Evolutionary conservation across 2,113 vertebrate species (phyloP).

Genomic region (Menura novaehollandiae): DNA sequence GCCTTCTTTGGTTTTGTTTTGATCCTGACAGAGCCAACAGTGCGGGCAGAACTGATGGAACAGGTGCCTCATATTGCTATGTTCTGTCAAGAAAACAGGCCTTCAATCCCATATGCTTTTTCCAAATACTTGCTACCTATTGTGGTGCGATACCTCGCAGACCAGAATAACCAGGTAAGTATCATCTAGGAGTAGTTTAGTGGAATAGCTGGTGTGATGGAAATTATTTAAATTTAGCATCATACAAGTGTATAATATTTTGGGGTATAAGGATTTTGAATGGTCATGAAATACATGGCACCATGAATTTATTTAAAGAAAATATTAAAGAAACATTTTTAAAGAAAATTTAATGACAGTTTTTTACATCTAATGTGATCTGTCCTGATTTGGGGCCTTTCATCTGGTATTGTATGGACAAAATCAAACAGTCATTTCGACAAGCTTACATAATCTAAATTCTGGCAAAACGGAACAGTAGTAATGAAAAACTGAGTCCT

Average conservation of each 20-base stretch:
- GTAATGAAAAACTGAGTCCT: neutral
- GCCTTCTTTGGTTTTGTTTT: neutral
- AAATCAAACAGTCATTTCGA: neutral
- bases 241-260: neutral
- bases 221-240: neutral
- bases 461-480: neutral
- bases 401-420: neutral
- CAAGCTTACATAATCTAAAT: neutral
- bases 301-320: neutral
- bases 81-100: slow-evolving; percentile 89
- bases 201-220: neutral
- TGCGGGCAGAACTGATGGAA: slow-evolving; percentile 89
- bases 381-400: neutral
- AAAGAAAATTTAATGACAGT: neutral
- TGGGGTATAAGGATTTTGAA: neutral
- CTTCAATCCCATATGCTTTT: slow-evolving; percentile 85
- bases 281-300: neutral
- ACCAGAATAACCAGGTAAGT: slow-evolving; percentile 88
- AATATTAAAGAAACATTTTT: neutral
- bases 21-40: slow-evolving; percentile 80
- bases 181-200: neutral
- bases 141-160: slow-evolving; percentile 86
- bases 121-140: slow-evolving; percentile 88
- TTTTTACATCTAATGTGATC: neutral
- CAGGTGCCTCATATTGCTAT: slow-evolving; percentile 88